Conservation (phyloP, 2,888 invertebrate species). For the Lysandra coridon region DNA sequence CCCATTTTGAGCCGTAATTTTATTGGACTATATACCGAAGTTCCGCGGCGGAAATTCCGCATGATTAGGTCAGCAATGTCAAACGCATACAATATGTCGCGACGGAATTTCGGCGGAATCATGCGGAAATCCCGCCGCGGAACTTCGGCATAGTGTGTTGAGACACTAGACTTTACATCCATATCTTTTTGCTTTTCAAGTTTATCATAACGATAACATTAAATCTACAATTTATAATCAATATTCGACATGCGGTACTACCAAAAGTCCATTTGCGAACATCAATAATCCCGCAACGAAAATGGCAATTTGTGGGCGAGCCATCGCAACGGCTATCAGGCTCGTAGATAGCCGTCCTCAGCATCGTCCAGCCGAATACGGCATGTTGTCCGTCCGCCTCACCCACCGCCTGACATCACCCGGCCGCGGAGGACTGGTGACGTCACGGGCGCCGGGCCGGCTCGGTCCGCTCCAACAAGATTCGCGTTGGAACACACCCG, state of each 20-base stretch:
- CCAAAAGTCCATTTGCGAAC: not conserved
- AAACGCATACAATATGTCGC: too few species aligned
- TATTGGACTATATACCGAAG: too few species aligned
- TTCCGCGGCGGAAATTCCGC: too few species aligned
- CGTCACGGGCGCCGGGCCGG: constrained; percentile 66
- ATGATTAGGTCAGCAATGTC: too few species aligned
- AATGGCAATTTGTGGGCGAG: constrained; percentile 60
- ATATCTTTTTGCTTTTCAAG: not conserved
- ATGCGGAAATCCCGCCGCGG: too few species aligned
- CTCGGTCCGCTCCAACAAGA: constrained; percentile 60
- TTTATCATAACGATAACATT: not conserved
- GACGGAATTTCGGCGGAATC: too few species aligned
- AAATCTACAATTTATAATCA: not conserved
- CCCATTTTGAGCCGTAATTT: too few species aligned
- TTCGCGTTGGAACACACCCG: constrained; percentile 60
- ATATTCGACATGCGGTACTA: not conserved
- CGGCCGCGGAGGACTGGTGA: constrained; percentile 50
- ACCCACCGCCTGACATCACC: constrained; percentile 52
- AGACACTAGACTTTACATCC: not conserved
- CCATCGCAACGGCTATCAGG: constrained; percentile 69
- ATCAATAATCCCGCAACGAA: not conserved
- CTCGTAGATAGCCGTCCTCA: constrained; percentile 64
- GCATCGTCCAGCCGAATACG: constrained; percentile 58
- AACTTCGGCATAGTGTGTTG: too few species aligned
- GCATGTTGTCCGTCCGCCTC: constrained; percentile 61